These are phyloP conservation scores for Rhopilema esculentum DNA, from an alignment of 30 jellyfish, hydroid and myxozoan species.

Conservation along the genomic window DNA sequence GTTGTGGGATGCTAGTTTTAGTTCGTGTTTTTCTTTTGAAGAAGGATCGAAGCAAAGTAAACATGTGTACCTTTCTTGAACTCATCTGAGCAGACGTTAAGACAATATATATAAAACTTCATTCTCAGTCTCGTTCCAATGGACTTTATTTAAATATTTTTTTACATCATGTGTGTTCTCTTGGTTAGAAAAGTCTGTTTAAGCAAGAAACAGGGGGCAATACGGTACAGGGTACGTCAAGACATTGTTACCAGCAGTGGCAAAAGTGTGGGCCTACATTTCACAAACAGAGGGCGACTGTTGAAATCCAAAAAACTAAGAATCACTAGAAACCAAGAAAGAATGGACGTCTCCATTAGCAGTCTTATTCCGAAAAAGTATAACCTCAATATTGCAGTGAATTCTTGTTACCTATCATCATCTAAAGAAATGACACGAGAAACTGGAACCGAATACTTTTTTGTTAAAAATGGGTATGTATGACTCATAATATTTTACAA, in stretches of 20 bases:
- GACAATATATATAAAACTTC: no score
- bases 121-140: no score
- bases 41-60: no score
- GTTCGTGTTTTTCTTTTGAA: no score
- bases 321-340: background rate
- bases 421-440: background rate
- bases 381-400: slow-evolving; percentile 1
- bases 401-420: slow-evolving; percentile 20
- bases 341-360: slow-evolving; percentile 47
- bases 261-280: slow-evolving; percentile 1
- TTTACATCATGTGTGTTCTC: no score
- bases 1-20: no score
- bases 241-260: background rate
- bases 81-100: no score
- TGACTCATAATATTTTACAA: no score
- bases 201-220: no score
- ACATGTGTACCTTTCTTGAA: no score
- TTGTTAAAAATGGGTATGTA: slow-evolving; percentile 35
- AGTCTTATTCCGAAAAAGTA: slow-evolving; percentile 12
- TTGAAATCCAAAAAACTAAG: background rate
- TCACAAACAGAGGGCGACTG: slow-evolving; percentile 44
- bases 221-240: slow-evolving; percentile 32
- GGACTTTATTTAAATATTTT: no score
- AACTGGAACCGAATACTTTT: slow-evolving; percentile 9
- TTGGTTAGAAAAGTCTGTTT: no score